Evolutionary conservation across 2,888 invertebrate species (phyloP).

Genomic region (Coenonympha arcania): DNA sequence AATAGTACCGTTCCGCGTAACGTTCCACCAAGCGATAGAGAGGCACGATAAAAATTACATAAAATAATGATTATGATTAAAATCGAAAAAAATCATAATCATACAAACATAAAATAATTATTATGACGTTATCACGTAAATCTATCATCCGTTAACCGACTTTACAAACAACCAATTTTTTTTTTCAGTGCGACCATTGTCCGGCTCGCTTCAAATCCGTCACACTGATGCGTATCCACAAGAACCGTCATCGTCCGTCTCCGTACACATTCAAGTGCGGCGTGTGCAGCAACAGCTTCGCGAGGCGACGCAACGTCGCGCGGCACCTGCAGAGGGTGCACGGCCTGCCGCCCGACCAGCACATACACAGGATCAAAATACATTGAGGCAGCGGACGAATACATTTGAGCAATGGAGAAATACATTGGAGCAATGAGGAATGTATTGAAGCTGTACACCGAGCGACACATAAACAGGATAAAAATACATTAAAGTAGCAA

Average conservation of each 20-base stretch:
- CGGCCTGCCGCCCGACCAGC: conserved; percentile 38
- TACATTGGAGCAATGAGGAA: background rate
- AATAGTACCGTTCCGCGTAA: too few species aligned
- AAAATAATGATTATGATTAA: too few species aligned
- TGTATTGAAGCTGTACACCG: background rate
- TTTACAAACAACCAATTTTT: too few species aligned
- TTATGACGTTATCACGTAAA: too few species aligned
- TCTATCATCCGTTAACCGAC: too few species aligned
- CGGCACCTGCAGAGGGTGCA: conserved; percentile 53
- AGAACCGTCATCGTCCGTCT: conserved; percentile 47
- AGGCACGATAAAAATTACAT: too few species aligned
- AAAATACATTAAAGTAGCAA: background rate
- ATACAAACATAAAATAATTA: too few species aligned
- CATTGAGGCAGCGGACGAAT: conserved; percentile 1
- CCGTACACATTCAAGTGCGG: conserved; percentile 46
- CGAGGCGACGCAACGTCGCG: conserved; percentile 53
- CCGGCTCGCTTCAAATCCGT: conserved; percentile 55
- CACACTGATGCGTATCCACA: conserved; percentile 58
- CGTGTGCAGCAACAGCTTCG: conserved; percentile 47
- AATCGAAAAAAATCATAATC: too few species aligned
- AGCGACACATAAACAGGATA: too few species aligned
- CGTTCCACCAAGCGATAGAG: too few species aligned
- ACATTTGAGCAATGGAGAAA: background rate
- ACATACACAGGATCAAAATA: conserved; percentile 43
- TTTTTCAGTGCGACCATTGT: conserved; percentile 52